A percentile compares a stretch with the other conserved stretches of the same genome.
These are phyloP conservation scores for Drosophila orosa DNA, from an alignment of 1,140 invertebrate genomes.

Conservation along the genomic window DNA sequence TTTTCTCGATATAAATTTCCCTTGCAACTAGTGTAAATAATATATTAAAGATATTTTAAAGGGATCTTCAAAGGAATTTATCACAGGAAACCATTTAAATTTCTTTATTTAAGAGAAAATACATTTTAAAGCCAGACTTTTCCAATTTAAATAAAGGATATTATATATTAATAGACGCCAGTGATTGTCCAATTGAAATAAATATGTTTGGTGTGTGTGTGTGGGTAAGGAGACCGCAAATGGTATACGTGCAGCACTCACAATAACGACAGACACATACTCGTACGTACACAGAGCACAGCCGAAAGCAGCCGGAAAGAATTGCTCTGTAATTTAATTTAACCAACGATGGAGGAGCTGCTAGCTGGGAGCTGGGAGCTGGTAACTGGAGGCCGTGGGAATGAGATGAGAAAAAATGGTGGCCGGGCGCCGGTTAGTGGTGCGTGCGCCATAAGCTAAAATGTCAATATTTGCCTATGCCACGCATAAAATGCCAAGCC, in stretches of 20 bases:
- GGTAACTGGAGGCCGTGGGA: slow-evolving; percentile 1
- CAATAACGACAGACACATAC: slow-evolving; percentile 46
- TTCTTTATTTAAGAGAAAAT: background rate
- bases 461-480: slow-evolving; percentile 81
- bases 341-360: slow-evolving; percentile 42
- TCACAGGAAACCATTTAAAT: background rate
- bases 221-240: slow-evolving; percentile 53
- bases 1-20: too few relatives aligned
- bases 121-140: background rate
- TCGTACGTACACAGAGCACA: slow-evolving; percentile 15
- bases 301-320: slow-evolving; percentile 74
- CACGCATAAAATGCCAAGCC: slow-evolving; percentile 70
- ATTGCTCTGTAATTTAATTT: slow-evolving; percentile 81
- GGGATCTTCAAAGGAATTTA: fast-evolving
- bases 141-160: slow-evolving; percentile 1
- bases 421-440: slow-evolving; percentile 62
- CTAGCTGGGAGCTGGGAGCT: background rate
- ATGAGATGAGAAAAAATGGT: slow-evolving; percentile 22
- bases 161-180: slow-evolving; percentile 1
- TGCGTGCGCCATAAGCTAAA: slow-evolving; percentile 75
- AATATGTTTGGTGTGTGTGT: slow-evolving; percentile 8
- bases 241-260: slow-evolving; percentile 67
- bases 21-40: background rate
- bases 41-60: background rate
- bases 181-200: slow-evolving; percentile 20